Conservation (phyloP, 2,888 invertebrate genomes). For the Rhynchonema sp. region DNA sequence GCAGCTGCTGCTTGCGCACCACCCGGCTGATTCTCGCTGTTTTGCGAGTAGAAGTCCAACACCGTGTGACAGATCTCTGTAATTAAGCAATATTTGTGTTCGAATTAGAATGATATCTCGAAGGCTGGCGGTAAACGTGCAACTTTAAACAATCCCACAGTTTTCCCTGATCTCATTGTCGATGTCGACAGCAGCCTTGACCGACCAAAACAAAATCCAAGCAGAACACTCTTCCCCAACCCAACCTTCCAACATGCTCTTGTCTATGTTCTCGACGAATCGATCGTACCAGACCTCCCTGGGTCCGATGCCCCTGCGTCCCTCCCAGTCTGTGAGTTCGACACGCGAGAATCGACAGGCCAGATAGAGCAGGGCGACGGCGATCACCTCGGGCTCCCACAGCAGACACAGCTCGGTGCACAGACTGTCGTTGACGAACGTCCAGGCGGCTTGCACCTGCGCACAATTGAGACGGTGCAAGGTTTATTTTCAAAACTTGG, state of each 20-base stretch:
- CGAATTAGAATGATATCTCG: too few relatives aligned
- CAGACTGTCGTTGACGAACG: slow-evolving; percentile 91
- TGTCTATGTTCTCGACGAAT: slow-evolving; percentile 81
- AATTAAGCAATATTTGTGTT: not conserved
- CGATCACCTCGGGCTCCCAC: slow-evolving; percentile 71
- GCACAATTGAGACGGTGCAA: not conserved
- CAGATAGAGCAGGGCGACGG: slow-evolving; percentile 86
- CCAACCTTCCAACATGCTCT: slow-evolving; percentile 75
- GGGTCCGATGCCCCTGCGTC: slow-evolving; percentile 49
- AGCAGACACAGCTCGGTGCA: slow-evolving; percentile 88
- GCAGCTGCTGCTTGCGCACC: too few relatives aligned
- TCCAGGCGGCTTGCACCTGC: slow-evolving; percentile 91
- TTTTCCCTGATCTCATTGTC: too few relatives aligned
- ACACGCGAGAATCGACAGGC: slow-evolving; percentile 82
- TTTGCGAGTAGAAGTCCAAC: slow-evolving; percentile 1
- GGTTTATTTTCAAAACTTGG: too few relatives aligned
- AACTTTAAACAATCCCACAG: too few relatives aligned
- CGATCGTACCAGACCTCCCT: slow-evolving; percentile 74
- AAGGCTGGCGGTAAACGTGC: too few relatives aligned
- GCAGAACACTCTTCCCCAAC: too few relatives aligned
- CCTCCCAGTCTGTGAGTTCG: slow-evolving; percentile 3
- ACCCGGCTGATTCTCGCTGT: not conserved
- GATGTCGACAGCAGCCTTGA: too few relatives aligned
- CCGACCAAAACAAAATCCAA: too few relatives aligned
- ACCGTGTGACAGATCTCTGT: not conserved